phyloP scores from a whole-genome alignment of 2,888 invertebrate species.

The Pachliopta kotzebuea region DNA sequence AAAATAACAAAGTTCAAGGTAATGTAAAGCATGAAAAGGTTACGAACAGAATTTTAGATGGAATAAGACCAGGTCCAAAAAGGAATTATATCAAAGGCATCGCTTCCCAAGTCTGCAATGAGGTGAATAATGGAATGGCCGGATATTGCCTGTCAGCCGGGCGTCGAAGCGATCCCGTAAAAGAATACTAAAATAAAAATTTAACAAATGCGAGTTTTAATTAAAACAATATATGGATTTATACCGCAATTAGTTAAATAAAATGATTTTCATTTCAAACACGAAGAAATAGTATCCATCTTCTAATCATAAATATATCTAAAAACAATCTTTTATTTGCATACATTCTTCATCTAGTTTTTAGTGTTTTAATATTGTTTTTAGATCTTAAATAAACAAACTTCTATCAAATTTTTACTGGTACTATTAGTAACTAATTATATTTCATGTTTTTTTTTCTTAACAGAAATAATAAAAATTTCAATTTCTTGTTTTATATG shows the following conservation, averaged over 20 bases:
- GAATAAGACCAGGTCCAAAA: conserved; percentile 17
- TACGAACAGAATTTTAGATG: not conserved
- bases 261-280: too few relatives aligned
- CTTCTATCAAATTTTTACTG: too few relatives aligned
- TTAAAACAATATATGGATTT: not conserved
- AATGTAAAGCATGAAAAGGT: conserved; percentile 10
- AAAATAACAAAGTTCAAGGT: not conserved
- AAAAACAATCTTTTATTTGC: too few relatives aligned
- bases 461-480: too few relatives aligned
- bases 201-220: conserved; percentile 1
- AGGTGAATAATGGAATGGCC: conserved; percentile 25
- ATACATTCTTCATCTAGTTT: too few relatives aligned
- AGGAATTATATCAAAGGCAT: conserved; percentile 21
- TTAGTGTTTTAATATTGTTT: too few relatives aligned
- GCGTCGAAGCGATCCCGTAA: conserved; percentile 2
- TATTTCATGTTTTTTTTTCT: too few relatives aligned
- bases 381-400: too few relatives aligned
- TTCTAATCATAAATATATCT: too few relatives aligned
- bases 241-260: not conserved
- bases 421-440: too few relatives aligned
- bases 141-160: conserved; percentile 28
- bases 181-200: conserved; percentile 12
- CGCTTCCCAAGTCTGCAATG: conserved; percentile 22
- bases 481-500: too few relatives aligned
- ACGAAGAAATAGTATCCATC: too few relatives aligned